These are phyloP conservation scores for Mesopsocus fuscifrons DNA, from an alignment of 2,888 invertebrate species.

Conservation along the genomic window DNA sequence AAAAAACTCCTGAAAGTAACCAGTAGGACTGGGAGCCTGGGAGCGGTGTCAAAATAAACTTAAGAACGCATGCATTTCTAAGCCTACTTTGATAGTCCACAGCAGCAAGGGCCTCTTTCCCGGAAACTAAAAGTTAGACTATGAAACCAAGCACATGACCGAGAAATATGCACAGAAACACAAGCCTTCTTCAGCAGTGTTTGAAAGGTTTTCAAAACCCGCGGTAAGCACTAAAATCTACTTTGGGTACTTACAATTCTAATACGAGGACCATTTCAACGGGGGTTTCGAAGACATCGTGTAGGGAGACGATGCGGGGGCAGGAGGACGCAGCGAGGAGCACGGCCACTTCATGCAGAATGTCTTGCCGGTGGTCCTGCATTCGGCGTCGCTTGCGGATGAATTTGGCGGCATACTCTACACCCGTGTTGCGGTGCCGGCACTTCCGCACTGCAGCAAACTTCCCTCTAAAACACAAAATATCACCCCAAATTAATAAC, in stretches of 20 bases:
- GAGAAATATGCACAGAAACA: too few species aligned
- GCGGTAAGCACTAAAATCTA: not conserved
- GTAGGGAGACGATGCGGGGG: conserved; percentile 70
- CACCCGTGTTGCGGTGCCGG: conserved; percentile 65
- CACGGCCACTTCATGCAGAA: conserved; percentile 86
- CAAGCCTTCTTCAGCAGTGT: too few species aligned
- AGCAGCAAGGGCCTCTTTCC: too few species aligned
- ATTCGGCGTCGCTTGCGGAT: conserved; percentile 79
- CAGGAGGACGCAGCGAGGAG: conserved; percentile 68
- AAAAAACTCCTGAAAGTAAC: too few species aligned
- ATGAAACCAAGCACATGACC: too few species aligned
- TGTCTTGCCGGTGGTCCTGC: conserved; percentile 67
- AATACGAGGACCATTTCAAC: conserved; percentile 63
- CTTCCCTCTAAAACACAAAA: conserved; percentile 66
- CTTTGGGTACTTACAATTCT: conserved; percentile 49
- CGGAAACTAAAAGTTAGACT: too few species aligned
- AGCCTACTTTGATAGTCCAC: too few species aligned
- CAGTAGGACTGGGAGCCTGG: too few species aligned
- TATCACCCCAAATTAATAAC: too few species aligned
- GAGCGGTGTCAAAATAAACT: too few species aligned
- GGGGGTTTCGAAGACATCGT: conserved; percentile 51
- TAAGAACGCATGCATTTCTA: too few species aligned
- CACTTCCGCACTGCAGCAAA: conserved; percentile 90
- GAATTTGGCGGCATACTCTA: conserved; percentile 92
- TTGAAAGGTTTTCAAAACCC: too few species aligned